Percentiles rank a stretch among this genome's conserved stretches.
phyloP scores from a whole-genome alignment of 2,113 vertebrate species.

The Otolemur garnettii region DNA sequence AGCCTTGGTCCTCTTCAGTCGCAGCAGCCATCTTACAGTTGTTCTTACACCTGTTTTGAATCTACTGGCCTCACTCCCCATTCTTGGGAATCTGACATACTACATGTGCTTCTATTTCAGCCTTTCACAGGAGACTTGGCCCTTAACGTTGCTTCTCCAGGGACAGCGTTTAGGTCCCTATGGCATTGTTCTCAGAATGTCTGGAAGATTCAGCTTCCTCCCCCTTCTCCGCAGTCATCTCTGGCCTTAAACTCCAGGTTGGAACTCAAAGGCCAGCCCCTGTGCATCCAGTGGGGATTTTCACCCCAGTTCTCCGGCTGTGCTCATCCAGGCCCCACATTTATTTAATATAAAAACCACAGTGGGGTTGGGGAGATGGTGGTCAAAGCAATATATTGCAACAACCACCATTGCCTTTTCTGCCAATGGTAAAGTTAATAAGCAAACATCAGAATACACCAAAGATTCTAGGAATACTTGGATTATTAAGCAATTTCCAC shows the following conservation, averaged over 20 bases:
- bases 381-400: neutral
- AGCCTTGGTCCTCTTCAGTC: neutral
- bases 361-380: neutral
- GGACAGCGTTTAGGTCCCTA: neutral
- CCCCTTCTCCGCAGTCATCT: neutral
- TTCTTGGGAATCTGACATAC: neutral
- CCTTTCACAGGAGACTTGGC: neutral
- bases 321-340: neutral
- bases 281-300: neutral
- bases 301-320: neutral
- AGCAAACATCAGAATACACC: neutral
- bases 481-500: neutral
- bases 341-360: neutral
- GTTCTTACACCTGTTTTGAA: neutral
- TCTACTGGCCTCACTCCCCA: neutral
- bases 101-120: neutral
- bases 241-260: neutral
- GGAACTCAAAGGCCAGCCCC: neutral
- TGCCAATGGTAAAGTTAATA: neutral
- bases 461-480: constrained; percentile 39
- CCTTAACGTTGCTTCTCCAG: neutral
- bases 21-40: neutral
- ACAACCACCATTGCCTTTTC: neutral
- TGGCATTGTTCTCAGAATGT: neutral
- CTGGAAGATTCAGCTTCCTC: neutral